Percentiles rank a stretch among this genome's conserved stretches.
Evolutionary conservation across 1,140 invertebrate genomes (phyloP).

Genomic region (Kradibia gibbosae): DNA sequence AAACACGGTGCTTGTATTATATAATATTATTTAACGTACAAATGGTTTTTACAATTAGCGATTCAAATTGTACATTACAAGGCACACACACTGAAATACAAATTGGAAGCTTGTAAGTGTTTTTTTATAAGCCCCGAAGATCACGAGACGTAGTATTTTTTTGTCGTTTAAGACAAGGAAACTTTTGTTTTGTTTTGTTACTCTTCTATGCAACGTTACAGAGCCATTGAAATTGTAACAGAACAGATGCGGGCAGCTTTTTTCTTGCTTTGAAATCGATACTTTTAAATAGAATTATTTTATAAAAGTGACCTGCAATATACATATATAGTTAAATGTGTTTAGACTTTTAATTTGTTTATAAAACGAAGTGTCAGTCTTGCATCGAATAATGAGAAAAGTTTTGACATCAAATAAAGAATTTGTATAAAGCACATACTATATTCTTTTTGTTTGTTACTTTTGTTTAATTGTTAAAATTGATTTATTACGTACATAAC

Average conservation of each 20-base stretch:
- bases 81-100: neutral
- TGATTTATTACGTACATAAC: neutral
- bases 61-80: constrained; percentile 23
- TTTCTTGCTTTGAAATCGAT: constrained; percentile 37
- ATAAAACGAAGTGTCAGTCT: neutral
- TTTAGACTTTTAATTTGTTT: constrained; percentile 7
- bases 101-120: constrained; percentile 22
- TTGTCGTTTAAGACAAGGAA: neutral
- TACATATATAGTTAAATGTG: neutral
- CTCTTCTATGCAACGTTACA: constrained; percentile 14
- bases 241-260: constrained; percentile 10
- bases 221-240: constrained; percentile 1
- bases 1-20: neutral
- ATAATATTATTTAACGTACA: neutral
- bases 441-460: constrained; percentile 23
- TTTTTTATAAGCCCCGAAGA: neutral
- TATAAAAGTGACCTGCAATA: constrained; percentile 11
- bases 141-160: neutral
- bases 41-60: constrained; percentile 22
- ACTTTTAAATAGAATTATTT: constrained; percentile 14
- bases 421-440: neutral
- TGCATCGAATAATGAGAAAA: constrained; percentile 10
- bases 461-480: constrained; percentile 24
- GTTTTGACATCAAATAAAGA: neutral
- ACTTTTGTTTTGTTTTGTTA: constrained; percentile 11